Base-by-base conservation (phyloP, 2,113 vertebrate species). In the Saccopteryx bilineata region DNA sequence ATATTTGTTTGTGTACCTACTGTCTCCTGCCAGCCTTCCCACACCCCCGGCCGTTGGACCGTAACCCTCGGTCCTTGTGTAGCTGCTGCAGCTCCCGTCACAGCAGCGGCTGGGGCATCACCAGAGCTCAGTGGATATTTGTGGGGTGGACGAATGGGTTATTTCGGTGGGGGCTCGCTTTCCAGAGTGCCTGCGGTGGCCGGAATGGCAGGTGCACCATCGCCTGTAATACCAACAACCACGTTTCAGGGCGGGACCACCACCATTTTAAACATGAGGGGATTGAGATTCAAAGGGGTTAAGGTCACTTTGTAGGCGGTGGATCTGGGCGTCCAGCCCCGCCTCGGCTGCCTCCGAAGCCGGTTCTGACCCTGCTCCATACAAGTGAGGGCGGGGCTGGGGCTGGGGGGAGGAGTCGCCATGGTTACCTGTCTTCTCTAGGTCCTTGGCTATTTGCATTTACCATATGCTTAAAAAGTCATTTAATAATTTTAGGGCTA, bases 41-140 rank as follows among this genome's bases (percentile, higher is more conserved):
- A 21, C 0, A 5, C 12, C 39, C 31, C 31, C 24, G 26, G 21
- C 63, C 7, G n/a, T 23, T 23, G 31, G 23, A 14, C 0, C 18
- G 48, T 56, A 1, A 74, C 12, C 56, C 21, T 46, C 63, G 26
- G 58, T 23, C n/a, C 5, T 61, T 90, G n/a, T 17, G 18, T 33
- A 28, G 28, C 39, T 23, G 65, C 33, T 8, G 28, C 10, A 12
- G 56, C 68, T 60, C 33, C 19, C 3, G 12, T 39, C 68, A 85
- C 21, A 11, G 28, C 50, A 48, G 26, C 15, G 14, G 2, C 23
- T 17, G 7, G 21, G 71, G 17, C 48, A 28, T 21, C 21, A 3
- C 88, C 56, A 61, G 76, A 63, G 76, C 39, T 68, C 76, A n/a
- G 0, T 46, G 87, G 79, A 88, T 87, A 81, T 63, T 39, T 93